phyloP scores from a whole-genome alignment of 2,888 invertebrate genomes.

The Nemotelus pantherinus region DNA sequence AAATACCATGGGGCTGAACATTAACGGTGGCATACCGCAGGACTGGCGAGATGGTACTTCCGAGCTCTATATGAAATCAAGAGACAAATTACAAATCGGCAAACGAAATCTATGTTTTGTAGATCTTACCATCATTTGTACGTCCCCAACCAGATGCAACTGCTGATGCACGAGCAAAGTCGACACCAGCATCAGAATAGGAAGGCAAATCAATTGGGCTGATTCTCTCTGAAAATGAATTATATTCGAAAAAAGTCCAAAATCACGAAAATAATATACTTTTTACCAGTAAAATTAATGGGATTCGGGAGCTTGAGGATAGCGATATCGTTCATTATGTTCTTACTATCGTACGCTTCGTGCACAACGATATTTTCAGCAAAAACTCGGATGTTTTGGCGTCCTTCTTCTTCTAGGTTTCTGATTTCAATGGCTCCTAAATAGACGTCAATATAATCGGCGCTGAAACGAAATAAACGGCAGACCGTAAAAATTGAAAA shows the following conservation, averaged over 20 bases:
- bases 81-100: not conserved
- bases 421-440: slow-evolving; percentile 62
- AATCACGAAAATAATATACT: too few relatives aligned
- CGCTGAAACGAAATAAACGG: slow-evolving; percentile 13
- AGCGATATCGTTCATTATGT: slow-evolving; percentile 62
- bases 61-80: not conserved
- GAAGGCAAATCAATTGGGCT: slow-evolving; percentile 62
- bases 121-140: slow-evolving; percentile 42
- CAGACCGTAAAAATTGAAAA: too few relatives aligned
- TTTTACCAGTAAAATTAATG: slow-evolving; percentile 60
- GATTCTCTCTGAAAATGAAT: slow-evolving; percentile 60
- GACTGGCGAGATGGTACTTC: slow-evolving; percentile 57
- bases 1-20: slow-evolving; percentile 62
- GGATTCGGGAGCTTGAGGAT: slow-evolving; percentile 59
- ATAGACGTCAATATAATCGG: slow-evolving; percentile 24
- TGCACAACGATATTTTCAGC: slow-evolving; percentile 60
- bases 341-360: slow-evolving; percentile 62
- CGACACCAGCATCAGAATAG: slow-evolving; percentile 58
- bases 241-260: not conserved
- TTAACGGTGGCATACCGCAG: slow-evolving; percentile 62
- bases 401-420: slow-evolving; percentile 61
- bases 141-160: slow-evolving; percentile 67
- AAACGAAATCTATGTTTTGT: slow-evolving; percentile 29
- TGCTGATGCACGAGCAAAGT: slow-evolving; percentile 60
- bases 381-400: slow-evolving; percentile 62